Conservation (phyloP, 2,888 invertebrate species). For the Rhagonycha lutea region DNA sequence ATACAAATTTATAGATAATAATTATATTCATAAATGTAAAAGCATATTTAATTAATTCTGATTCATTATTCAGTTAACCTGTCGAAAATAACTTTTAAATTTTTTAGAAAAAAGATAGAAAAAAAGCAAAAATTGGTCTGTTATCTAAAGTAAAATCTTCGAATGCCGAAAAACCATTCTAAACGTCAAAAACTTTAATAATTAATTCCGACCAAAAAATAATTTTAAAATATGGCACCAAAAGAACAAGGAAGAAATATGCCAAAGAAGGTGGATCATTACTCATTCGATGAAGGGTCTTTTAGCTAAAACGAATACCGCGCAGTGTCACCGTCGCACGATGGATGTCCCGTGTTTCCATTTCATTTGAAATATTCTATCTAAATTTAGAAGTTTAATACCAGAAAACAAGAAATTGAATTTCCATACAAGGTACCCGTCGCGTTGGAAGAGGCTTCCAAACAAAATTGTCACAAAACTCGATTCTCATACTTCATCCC, state of each 20-base stretch:
- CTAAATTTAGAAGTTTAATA: slow-evolving; percentile 30
- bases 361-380: slow-evolving; percentile 31
- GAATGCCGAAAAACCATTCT: slow-evolving; percentile 1
- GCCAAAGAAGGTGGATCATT: slow-evolving; percentile 36
- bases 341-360: slow-evolving; percentile 25
- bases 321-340: slow-evolving; percentile 41
- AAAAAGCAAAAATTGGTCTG: neutral
- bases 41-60: slow-evolving; percentile 25
- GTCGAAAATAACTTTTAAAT: neutral
- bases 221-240: slow-evolving; percentile 17
- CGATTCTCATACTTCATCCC: neutral
- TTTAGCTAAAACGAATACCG: slow-evolving; percentile 43
- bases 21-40: slow-evolving; percentile 13
- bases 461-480: neutral
- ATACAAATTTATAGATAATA: slow-evolving; percentile 23
- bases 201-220: slow-evolving; percentile 9
- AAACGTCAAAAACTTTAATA: slow-evolving; percentile 1
- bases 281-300: slow-evolving; percentile 44
- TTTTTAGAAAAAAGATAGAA: neutral
- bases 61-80: slow-evolving; percentile 14
- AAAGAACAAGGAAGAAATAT: slow-evolving; percentile 24
- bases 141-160: neutral
- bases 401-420: neutral
- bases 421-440: neutral
- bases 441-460: neutral